Conservation (phyloP, 1,140 invertebrate species). For the Dicyema japonicum region DNA sequence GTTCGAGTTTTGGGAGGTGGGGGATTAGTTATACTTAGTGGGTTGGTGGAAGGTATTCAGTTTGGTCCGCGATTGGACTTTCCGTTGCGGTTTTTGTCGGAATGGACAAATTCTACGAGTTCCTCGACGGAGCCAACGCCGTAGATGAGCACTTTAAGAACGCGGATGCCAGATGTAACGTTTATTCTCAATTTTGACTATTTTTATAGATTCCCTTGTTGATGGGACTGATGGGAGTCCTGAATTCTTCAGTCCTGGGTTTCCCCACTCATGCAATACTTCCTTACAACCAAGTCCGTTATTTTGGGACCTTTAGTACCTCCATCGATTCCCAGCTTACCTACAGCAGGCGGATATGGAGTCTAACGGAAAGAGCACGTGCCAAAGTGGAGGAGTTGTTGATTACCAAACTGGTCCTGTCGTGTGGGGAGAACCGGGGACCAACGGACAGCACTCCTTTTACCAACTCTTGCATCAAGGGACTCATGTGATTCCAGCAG, state of each 20-base stretch:
- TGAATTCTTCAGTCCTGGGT: slow-evolving; percentile 76
- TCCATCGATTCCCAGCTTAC: slow-evolving; percentile 89
- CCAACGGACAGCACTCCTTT: slow-evolving; percentile 94
- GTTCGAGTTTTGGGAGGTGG: slow-evolving; percentile 89
- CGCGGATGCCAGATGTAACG: not conserved
- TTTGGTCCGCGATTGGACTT: slow-evolving; percentile 90
- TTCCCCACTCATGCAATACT: slow-evolving; percentile 72
- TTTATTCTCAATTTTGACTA: not conserved
- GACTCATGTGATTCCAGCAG: slow-evolving; percentile 55
- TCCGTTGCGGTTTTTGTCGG: slow-evolving; percentile 60
- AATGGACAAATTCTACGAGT: slow-evolving; percentile 67
- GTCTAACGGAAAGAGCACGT: slow-evolving; percentile 78
- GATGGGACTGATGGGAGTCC: slow-evolving; percentile 61
- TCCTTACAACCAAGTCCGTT: slow-evolving; percentile 45
- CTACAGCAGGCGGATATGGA: slow-evolving; percentile 99
- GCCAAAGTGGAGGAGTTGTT: slow-evolving; percentile 35
- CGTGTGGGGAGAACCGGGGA: slow-evolving; percentile 83
- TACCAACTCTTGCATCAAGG: slow-evolving; percentile 74
- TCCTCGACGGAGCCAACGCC: slow-evolving; percentile 54
- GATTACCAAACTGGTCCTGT: slow-evolving; percentile 56
- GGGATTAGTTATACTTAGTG: slow-evolving; percentile 26
- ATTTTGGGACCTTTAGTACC: slow-evolving; percentile 31
- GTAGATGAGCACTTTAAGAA: slow-evolving; percentile 75
- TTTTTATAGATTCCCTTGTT: slow-evolving; percentile 81
- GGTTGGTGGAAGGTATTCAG: slow-evolving; percentile 82